Conservation (phyloP, 2,888 invertebrate species). For the Rhagophthalmus giganteus region DNA sequence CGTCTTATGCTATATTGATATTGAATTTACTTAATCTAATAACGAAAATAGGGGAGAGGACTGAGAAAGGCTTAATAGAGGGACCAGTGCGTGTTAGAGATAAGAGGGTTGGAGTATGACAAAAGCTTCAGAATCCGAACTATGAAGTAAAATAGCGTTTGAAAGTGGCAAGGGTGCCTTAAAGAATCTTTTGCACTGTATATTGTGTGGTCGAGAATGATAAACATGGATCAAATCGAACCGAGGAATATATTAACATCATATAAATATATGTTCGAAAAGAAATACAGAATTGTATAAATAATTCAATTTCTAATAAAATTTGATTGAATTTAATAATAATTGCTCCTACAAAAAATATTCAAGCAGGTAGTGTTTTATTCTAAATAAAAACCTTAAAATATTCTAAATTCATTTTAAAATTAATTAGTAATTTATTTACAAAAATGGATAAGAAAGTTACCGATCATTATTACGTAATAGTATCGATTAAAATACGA, state of each 20-base stretch:
- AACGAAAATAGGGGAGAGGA: conserved; percentile 17
- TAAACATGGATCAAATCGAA: conserved; percentile 17
- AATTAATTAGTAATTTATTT: too few relatives aligned
- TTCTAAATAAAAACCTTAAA: too few relatives aligned
- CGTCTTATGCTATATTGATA: conserved; percentile 12
- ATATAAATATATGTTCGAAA: too few relatives aligned
- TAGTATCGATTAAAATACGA: too few relatives aligned
- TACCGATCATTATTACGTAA: too few relatives aligned
- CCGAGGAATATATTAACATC: conserved; percentile 7
- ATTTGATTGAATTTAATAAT: too few relatives aligned
- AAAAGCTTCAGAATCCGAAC: conserved; percentile 30
- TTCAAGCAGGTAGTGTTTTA: too few relatives aligned
- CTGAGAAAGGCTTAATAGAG: conserved; percentile 25
- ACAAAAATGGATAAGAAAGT: too few relatives aligned
- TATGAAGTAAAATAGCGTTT: conserved; percentile 26
- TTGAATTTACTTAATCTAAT: conserved; percentile 17
- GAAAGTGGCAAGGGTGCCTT: conserved; percentile 32
- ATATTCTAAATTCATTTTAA: too few relatives aligned
- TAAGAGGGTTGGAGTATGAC: conserved; percentile 28
- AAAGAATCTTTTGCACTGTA: conserved; percentile 32
- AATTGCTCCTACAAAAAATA: too few relatives aligned
- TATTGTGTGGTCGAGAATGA: conserved; percentile 20
- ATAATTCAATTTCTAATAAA: too few relatives aligned
- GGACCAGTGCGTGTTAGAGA: conserved; percentile 29
- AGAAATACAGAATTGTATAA: too few relatives aligned